Base-by-base conservation (phyloP, 2,888 invertebrate genomes). In the Macropis europaea region DNA sequence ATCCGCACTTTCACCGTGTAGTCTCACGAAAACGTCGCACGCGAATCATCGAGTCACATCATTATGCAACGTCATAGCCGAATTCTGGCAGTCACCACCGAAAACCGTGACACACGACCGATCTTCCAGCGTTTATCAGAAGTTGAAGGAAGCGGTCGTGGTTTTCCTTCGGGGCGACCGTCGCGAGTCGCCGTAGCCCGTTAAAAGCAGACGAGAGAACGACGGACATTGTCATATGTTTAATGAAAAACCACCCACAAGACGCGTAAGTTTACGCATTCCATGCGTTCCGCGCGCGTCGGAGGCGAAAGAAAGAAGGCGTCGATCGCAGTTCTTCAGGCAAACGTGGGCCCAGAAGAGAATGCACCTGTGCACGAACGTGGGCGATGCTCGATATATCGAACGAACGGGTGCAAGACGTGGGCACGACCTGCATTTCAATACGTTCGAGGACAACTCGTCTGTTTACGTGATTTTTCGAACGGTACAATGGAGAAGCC, bases 361-460 rank as follows among this genome's bases (percentile, higher is more conserved):
- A 64, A 56, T 73, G 60, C 72, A 73, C 72, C 64, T 73, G 73
- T 71, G 56, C 64, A 72, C 19, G 60, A 57, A 34, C 64, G 73
- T 73, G 53, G 73, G 73, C 59, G 64, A 26, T 56, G 64, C 64
- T 71, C 73, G 71, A 71, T 71, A 73, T 71, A 63, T 36, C 47
- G 54, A 26, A 15, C 3, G 15, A 54, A 69, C 69, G 5, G 61
- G 42, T 30, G 36, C 48, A 68, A 75, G 50, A 77, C 66, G 79
- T 81, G 73, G 78, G 78, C 68, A 75, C 67, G 76, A 74, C 73
- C 79, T 75, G 76, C 74, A 73, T 77, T 74, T 77, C 76, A 73
- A 81, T 68, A 61, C 53, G 67, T 72, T n/a, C 69, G 77, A 72
- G 75, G 60, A 66, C 71, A 71, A 76, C 73, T 68, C 68, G 32